Conservation (phyloP, 2,113 vertebrate species). For the Conger conger region DNA sequence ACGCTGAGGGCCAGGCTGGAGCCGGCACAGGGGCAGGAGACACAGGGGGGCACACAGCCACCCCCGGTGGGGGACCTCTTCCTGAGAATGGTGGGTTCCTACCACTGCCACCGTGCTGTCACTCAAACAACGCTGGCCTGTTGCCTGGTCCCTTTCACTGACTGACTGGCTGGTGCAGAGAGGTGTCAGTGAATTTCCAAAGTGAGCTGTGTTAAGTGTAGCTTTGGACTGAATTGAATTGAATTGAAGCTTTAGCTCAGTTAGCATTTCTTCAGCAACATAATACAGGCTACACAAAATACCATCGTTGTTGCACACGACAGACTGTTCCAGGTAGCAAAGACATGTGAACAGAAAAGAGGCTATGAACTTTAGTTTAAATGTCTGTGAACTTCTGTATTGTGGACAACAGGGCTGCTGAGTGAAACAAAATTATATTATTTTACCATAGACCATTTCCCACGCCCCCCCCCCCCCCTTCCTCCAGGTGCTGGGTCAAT, state of each 20-base stretch:
- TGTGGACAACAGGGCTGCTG: neutral
- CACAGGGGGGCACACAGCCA: slow-evolving; percentile 19
- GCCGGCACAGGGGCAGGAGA: neutral
- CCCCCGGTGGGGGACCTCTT: slow-evolving; percentile 67
- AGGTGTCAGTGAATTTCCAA: neutral
- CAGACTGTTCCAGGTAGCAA: neutral
- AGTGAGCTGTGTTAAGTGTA: neutral
- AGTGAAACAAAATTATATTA: too few species aligned
- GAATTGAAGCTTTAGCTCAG: too few species aligned
- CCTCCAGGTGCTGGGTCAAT: too few species aligned
- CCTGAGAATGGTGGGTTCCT: slow-evolving; percentile 62
- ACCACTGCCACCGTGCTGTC: neutral
- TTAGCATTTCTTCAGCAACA: neutral
- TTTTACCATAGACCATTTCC: too few species aligned
- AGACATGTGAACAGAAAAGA: neutral
- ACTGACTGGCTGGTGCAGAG: neutral
- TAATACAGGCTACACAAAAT: neutral
- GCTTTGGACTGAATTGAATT: neutral
- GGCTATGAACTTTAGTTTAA: neutral
- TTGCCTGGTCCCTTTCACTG: neutral
- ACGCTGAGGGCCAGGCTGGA: slow-evolving; percentile 54
- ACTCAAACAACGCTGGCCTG: neutral
- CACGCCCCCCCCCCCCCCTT: too few species aligned
- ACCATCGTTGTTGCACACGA: neutral
- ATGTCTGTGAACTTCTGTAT: neutral